Evolutionary conservation across 2,888 invertebrate genomes (phyloP), one percentile per base, ranked within the genome.

Genomic region (Hyposoter didymator): DNA sequence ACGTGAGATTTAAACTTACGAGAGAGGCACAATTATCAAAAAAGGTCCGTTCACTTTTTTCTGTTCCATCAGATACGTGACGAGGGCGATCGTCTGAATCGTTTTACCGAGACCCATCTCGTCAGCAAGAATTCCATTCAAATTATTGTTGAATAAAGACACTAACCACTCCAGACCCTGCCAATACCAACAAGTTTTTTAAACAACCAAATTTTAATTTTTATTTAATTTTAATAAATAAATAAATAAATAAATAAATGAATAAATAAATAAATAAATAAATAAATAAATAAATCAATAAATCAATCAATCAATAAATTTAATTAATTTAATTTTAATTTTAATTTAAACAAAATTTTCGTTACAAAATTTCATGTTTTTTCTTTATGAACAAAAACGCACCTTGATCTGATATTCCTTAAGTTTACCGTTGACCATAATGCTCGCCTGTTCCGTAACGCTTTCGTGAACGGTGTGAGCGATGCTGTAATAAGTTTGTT

Each of bases 71-170:
- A 99, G 95, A 94, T 99, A 98, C 7, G 99, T 99, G 87, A 99
- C 97, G 85, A 99, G 95, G 6, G 97, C 99, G 92, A 99, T 99
- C 0, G 99, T 99, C 95, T 99, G 99, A 92, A 98, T 98, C 73
- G 98, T 99, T 95, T 99, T 99, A 82, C 99, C 99, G 78, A 99
- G 96, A 95, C 99, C 99, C 99, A 99, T 99, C 94, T 99, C 99
- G 94, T 99, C 99, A 78, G 99, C 99, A 89, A 99, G 95, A 92
- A 99, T 99, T 32, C 99, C 99, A 93, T 99, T 99, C 87, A 99
- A 94, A 94, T 99, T 99, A 94, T 99, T 99, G 94, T 99, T 99
- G 94, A 99, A 99, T 75, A 99, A 94, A 0, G 99, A 99, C 0
- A 99, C 99, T 93, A 99, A 95, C 99, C 99, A 99, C 94, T 99